phyloP scores from a whole-genome alignment of 2,113 vertebrate species.

The Athene cunicularia region DNA sequence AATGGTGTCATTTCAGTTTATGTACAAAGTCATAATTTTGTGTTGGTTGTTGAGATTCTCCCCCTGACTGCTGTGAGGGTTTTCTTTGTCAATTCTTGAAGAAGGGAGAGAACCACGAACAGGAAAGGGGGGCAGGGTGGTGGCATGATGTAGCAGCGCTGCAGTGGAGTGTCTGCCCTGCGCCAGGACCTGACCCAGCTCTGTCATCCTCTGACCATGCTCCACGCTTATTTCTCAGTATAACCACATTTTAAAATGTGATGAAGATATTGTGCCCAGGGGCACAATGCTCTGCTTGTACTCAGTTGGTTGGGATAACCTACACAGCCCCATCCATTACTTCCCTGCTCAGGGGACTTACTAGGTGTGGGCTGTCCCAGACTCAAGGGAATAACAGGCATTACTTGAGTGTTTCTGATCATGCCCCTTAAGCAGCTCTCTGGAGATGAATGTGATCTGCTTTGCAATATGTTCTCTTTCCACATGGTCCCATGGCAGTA shows the following conservation, averaged over 20 bases:
- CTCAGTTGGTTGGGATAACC: not conserved
- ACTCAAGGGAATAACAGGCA: not conserved
- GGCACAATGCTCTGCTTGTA: not conserved
- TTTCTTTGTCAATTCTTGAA: not conserved
- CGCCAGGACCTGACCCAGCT: not conserved
- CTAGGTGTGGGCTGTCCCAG: not conserved
- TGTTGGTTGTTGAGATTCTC: not conserved
- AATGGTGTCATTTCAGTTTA: not conserved
- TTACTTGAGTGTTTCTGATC: not conserved
- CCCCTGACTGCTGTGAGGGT: not conserved
- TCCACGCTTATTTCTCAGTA: not conserved
- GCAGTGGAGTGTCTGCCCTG: not conserved
- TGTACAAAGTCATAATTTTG: fast-evolving
- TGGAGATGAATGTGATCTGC: not conserved
- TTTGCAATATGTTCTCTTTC: not conserved
- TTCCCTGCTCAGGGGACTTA: not conserved
- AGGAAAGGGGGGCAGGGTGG: not conserved
- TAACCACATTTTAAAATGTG: not conserved
- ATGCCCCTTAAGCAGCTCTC: not conserved
- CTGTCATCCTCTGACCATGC: not conserved
- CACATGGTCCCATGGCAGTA: not conserved
- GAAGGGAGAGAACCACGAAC: not conserved
- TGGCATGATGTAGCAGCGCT: fast-evolving
- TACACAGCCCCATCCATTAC: not conserved
- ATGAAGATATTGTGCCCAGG: not conserved